Evolutionary conservation across 2,113 vertebrate genomes (phyloP).

Genomic region (Microcebus tavaratra): DNA sequence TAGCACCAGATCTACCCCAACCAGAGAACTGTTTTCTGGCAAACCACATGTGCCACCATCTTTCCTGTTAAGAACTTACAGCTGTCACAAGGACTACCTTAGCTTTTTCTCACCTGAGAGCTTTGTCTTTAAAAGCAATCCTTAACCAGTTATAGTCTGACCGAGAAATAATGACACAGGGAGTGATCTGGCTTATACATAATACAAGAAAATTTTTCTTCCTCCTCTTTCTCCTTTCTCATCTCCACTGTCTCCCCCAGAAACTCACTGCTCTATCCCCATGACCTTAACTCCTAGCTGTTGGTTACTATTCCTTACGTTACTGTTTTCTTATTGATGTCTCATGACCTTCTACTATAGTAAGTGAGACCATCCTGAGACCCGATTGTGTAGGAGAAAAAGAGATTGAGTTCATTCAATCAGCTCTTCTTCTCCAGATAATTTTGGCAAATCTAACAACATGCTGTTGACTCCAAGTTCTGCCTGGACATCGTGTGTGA

Average conservation of each 20-base stretch:
- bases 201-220: not conserved
- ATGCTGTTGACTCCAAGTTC: not conserved
- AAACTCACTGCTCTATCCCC: not conserved
- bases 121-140: not conserved
- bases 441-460: not conserved
- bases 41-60: not conserved
- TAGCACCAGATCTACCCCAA: not conserved
- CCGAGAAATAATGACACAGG: not conserved
- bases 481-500: not conserved
- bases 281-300: not conserved
- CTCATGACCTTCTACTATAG: not conserved
- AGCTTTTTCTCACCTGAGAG: not conserved
- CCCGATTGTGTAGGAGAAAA: not conserved
- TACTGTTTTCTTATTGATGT: not conserved
- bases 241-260: not conserved
- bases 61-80: not conserved
- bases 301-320: not conserved
- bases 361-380: not conserved
- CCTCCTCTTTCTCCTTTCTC: not conserved
- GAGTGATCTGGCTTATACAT: not conserved
- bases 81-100: not conserved
- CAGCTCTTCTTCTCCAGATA: not conserved
- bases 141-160: not conserved
- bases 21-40: not conserved
- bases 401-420: not conserved